These are phyloP conservation scores for Schizotus pectinicornis DNA, from an alignment of 2,888 invertebrate species.

Conservation along the genomic window DNA sequence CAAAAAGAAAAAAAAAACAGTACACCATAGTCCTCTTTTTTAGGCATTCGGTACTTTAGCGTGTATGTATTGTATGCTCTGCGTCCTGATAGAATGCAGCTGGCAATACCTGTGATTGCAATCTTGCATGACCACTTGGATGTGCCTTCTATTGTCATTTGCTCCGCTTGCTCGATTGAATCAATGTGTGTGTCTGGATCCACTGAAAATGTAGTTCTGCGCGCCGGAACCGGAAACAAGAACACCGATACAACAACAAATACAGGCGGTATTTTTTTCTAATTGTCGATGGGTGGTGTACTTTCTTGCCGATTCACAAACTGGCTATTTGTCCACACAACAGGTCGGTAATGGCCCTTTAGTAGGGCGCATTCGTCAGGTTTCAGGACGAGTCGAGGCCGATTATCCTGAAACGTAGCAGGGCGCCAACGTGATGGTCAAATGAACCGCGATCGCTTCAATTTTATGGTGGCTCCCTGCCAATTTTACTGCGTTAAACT, in stretches of 20 bases:
- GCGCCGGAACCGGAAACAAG: constrained; percentile 60
- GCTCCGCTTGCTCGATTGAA: constrained; percentile 96
- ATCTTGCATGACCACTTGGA: constrained; percentile 99
- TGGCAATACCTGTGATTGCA: constrained; percentile 93
- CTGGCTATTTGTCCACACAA: constrained; percentile 39
- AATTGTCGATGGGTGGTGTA: background rate
- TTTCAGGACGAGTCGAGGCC: background rate
- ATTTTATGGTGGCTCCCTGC: too few relatives aligned
- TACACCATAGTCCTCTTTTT: constrained; percentile 17
- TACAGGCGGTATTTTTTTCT: constrained; percentile 35
- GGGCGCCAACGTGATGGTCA: too few relatives aligned
- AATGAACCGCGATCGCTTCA: too few relatives aligned
- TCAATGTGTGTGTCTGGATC: constrained; percentile 97
- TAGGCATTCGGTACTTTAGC: constrained; percentile 49
- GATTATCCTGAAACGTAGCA: too few relatives aligned
- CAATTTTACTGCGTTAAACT: too few relatives aligned
- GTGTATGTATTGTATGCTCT: constrained; percentile 39
- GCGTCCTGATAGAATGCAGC: constrained; percentile 59
- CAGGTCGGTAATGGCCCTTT: constrained; percentile 4
- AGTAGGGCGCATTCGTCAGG: background rate
- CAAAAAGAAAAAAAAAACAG: constrained; percentile 21
- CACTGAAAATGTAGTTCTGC: constrained; percentile 96
- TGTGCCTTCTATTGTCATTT: constrained; percentile 97
- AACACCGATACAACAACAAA: constrained; percentile 55
- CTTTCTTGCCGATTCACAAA: constrained; percentile 13